Evolutionary conservation across 2,797 vertebrate species (phyloP), one percentile per base, ranked within the genome.

Genomic region (Dallia pectoralis): DNA sequence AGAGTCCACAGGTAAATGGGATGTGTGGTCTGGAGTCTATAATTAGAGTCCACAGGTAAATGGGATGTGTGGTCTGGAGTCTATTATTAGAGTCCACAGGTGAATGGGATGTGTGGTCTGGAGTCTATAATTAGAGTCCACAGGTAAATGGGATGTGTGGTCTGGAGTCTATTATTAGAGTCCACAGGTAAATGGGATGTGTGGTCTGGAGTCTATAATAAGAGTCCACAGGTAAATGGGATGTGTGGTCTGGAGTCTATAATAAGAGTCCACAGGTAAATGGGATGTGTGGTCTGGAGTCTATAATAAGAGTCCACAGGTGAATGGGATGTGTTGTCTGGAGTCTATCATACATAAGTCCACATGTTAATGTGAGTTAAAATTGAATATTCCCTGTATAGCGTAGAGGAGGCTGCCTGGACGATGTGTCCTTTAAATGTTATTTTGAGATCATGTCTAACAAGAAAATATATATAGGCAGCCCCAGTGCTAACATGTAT

Each of bases 331-430:
- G 27, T 15, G 29, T 19, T 27, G 14, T 5, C 30, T 69, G 65
- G 70, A 84, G 77, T 84, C 81, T 80, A 79, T 85, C 73, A 79
- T 81, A 74, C 71, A 73, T n/a, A n/a, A 44, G 40, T 3, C 40
- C 14, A 16, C 72, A 72, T 78, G 51, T 3, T 32, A 25, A 67
- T 79, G 68, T 63, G 49, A 78, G 53, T 63, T 59, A 25, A 11
- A 12, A 32, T 56, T 56, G 25, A 32, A 25, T 32, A 18, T 15
- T 0, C 44, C 66, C 12, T 15, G 69, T 36, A 18, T 27, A 30
- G 30, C 16, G 19, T 33, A 56, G 12, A 56, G 49, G 30, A n/a
- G 14, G 0, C n/a, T 3, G 19, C 6, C 4, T 11, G 64, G 49
- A 59, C 22, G 49, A 56, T n/a, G 30, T 32, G 49, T 59, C 27